Evolutionary conservation across 2,888 invertebrate genomes (phyloP), one percentile per base, ranked within the genome.

Genomic region (Pachymerium ferrugineum): DNA sequence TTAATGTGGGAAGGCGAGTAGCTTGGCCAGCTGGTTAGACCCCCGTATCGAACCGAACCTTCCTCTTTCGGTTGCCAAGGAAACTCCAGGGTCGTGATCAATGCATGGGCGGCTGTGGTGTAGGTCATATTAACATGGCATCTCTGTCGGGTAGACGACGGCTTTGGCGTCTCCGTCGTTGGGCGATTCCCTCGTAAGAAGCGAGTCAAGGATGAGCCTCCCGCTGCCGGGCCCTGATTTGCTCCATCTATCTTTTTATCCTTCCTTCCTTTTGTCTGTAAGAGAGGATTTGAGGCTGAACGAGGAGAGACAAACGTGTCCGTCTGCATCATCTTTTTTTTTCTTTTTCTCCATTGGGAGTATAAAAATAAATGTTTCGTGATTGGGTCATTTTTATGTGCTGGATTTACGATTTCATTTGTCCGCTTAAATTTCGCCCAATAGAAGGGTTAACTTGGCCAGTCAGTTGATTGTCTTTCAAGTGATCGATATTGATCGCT

Each of bases 1-100:
- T 62, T 62, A 62, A 62, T 62, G 62, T 62, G 62, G 62, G 62
- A 62, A 62, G 62, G 62, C 62, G 62, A 62, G 62, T 62, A 62
- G n/a, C 14, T 28, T 62, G 62, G 28, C 62, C 62, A 62, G 62
- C 62, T 62, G 62, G 62, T 62, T 62, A 62, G 62, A 62, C 62
- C 28, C 12, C 25, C 62, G n/a, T 62, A 62, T 62, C 62, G 62
- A 62, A 62, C 62, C 25, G 28, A 62, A 12, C 62, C 62, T 62
- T 62, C 62, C 62, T 62, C 62, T 62, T 54, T 62, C 62, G 28
- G 62, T 62, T 62, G 25, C 62, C 62, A 62, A 62, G 62, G 62
- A 62, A 62, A 62, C 62, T 28, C 62, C 62, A 62, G 62, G 62
- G 62, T 62, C 62, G 62, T 62, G 62, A 62, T 62, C 62, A 62